These are phyloP conservation scores for Colius striatus DNA, from an alignment of 2,113 vertebrate species.

Conservation along the genomic window DNA sequence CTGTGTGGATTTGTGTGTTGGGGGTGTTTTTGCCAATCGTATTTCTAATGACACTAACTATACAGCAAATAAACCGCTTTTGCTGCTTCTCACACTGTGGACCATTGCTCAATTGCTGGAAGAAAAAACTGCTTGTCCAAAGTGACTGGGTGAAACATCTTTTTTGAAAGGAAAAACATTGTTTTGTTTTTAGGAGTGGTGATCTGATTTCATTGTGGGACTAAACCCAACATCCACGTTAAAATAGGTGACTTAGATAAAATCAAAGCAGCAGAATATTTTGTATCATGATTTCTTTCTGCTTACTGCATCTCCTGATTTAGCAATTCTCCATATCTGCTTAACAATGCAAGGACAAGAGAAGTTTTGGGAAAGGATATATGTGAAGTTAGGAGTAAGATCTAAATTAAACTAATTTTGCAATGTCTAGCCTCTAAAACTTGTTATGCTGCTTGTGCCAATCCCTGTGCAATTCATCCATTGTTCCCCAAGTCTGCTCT, in stretches of 20 bases:
- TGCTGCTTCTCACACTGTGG: constrained; percentile 50
- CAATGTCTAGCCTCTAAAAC: not conserved
- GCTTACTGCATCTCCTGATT: not conserved
- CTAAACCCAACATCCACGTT: not conserved
- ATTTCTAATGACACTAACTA: constrained; percentile 58
- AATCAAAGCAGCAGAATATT: not conserved
- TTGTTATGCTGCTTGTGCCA: not conserved
- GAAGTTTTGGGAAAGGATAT: not conserved
- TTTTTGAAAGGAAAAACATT: not conserved
- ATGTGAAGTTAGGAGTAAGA: not conserved
- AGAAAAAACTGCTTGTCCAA: not conserved
- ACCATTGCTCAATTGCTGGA: constrained; percentile 33
- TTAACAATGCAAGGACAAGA: not conserved
- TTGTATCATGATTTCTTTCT: not conserved
- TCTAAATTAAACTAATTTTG: not conserved
- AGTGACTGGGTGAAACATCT: not conserved
- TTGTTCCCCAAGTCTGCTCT: not conserved
- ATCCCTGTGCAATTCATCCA: not conserved
- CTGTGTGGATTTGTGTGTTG: constrained; percentile 20
- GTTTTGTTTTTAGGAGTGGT: not conserved
- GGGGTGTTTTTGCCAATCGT: not conserved
- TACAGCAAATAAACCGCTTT: constrained; percentile 65
- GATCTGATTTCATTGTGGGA: not conserved
- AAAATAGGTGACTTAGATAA: not conserved
- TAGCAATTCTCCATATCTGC: not conserved